Base-by-base conservation (phyloP, 2,797 vertebrate genomes). In the Ceyx erithaca region DNA sequence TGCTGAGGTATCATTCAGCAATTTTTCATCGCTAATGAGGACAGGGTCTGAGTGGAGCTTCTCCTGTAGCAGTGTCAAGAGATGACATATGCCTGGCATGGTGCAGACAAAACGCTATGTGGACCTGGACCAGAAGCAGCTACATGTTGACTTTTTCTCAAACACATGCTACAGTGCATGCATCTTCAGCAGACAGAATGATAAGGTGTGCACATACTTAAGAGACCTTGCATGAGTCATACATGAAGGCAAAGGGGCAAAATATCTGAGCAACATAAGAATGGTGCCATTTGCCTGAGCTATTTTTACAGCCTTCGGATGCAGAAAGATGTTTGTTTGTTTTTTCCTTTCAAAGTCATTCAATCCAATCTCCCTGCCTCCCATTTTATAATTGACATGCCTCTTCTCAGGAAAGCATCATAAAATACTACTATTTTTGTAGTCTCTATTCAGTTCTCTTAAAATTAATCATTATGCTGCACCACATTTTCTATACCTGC, bases 401-500 rank as follows among this genome's bases (percentile, higher is more conserved):
- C 31, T 70, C 30, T 69, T 77, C 72, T 43, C 26, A 46, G 62
- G 55, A 48, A 18, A 81, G 10, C n/a, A 26, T 52, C 41, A n/a
- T 54, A 69, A 92, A 83, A 35, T 37, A 64, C 48, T n/a, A 28
- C 37, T 73, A 40, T 54, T 84, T 90, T 87, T 75, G 62, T 20
- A 61, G 41, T 41, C 31, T 78, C 41, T 43, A 31, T 58, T 82
- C 62, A 45, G 30, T 75, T 68, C 40, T 84, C 57, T 67, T 85
- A 79, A 87, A 91, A 85, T 48, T 87, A 81, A 73, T 83, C 41
- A 52, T 85, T 83, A 70, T 25, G 35, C 46, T 66, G 10, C 35
- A 64, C 62, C 41, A 35, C 11, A 40, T 80, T 70, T 89, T 91
- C 63, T 64, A 16, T 41, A 81, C 57, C 68, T 92, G 76, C 28